Conservation (phyloP, 2,797 vertebrate species). For the Erpetoichthys calabaricus region DNA sequence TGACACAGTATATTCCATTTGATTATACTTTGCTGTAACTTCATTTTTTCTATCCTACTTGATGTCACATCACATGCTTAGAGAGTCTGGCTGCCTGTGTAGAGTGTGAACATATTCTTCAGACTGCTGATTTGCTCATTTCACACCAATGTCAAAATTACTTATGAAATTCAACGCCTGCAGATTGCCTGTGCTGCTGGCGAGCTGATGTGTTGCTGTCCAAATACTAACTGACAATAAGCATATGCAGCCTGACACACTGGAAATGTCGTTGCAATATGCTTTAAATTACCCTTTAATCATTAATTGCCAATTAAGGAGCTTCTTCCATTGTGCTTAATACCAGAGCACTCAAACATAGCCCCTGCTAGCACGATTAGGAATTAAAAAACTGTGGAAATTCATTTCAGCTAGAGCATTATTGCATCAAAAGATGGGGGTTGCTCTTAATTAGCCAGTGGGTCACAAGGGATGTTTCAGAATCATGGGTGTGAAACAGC, state of each 20-base stretch:
- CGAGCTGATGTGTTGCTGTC: slow-evolving; percentile 45
- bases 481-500: slow-evolving; percentile 59
- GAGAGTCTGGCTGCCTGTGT: slow-evolving; percentile 51
- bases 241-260: slow-evolving; percentile 55
- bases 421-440: slow-evolving; percentile 59
- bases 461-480: slow-evolving; percentile 49
- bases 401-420: slow-evolving; percentile 43
- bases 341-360: slow-evolving; percentile 33
- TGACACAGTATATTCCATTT: not conserved
- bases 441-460: slow-evolving; percentile 61
- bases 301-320: slow-evolving; percentile 48
- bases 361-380: slow-evolving; percentile 45
- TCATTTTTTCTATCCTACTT: slow-evolving; percentile 41
- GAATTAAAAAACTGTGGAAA: slow-evolving; percentile 34
- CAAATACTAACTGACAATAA: slow-evolving; percentile 58
- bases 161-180: slow-evolving; percentile 56
- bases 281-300: slow-evolving; percentile 54
- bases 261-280: slow-evolving; percentile 53
- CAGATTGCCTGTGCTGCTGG: slow-evolving; percentile 24
- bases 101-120: slow-evolving; percentile 55
- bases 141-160: slow-evolving; percentile 54
- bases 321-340: slow-evolving; percentile 30
- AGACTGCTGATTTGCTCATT: slow-evolving; percentile 55
- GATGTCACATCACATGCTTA: slow-evolving; percentile 53
- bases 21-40: not conserved